These are phyloP conservation scores for Papilio dardanus DNA, from an alignment of 1,140 invertebrate species.

Conservation along the genomic window DNA sequence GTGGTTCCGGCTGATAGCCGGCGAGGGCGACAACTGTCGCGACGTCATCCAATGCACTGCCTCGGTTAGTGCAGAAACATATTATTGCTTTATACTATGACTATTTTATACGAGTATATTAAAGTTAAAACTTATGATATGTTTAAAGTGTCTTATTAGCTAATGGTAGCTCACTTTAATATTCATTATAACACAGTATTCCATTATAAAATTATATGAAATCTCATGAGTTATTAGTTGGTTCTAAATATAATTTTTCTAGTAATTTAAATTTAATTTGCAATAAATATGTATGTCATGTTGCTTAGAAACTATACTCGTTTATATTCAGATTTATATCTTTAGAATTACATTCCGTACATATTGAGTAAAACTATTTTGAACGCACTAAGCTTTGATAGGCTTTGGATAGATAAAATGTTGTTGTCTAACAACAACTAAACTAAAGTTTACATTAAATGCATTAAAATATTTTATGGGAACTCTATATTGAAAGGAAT, in stretches of 20 bases:
- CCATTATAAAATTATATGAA: neutral
- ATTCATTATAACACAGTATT: neutral
- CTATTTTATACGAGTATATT: conserved; percentile 35
- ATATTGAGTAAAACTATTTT: neutral
- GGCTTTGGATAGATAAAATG: neutral
- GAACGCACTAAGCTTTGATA: neutral
- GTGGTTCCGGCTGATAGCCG: conserved; percentile 95
- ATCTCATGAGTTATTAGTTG: neutral
- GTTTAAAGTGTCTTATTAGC: neutral
- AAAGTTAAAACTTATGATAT: neutral
- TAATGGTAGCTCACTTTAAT: neutral
- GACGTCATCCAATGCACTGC: conserved; percentile 98
- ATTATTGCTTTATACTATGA: conserved; percentile 52
- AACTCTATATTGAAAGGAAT: too few species aligned
- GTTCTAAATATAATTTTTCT: conserved; percentile 19
- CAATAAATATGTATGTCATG: conserved; percentile 45
- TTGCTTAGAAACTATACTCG: conserved; percentile 39
- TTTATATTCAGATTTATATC: conserved; percentile 45
- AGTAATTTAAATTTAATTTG: conserved; percentile 37
- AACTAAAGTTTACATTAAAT: neutral
- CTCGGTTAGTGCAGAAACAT: conserved; percentile 85
- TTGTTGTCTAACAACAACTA: neutral
- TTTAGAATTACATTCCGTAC: conserved; percentile 19
- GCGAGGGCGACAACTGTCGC: conserved; percentile 95
- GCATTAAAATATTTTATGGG: neutral